Percentiles rank a stretch among this genome's conserved stretches.
phyloP scores from a whole-genome alignment of 2,888 invertebrate species.

The Cheilosia soror region DNA sequence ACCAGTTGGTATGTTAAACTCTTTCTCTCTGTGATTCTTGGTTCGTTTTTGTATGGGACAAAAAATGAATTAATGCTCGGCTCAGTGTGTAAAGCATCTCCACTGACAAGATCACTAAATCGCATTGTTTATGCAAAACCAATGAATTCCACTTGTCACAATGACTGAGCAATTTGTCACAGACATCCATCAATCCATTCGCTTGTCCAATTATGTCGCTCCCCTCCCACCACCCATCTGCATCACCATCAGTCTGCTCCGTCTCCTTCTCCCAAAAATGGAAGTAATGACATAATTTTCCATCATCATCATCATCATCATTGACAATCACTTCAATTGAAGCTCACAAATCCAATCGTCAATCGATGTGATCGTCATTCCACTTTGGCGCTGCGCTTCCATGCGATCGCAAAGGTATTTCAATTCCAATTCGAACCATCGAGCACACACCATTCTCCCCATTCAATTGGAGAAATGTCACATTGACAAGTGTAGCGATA shows the following conservation, averaged over 20 bases:
- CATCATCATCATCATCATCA: conserved; percentile 48
- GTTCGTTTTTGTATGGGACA: neutral
- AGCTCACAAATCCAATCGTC: conserved; percentile 5
- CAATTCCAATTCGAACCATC: no score
- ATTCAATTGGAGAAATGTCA: conserved; percentile 55
- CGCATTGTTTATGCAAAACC: conserved; percentile 1
- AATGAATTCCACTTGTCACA: neutral
- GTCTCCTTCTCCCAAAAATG: conserved; percentile 44
- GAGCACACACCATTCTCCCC: conserved; percentile 13
- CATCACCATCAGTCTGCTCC: conserved; percentile 33
- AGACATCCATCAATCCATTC: conserved; percentile 46
- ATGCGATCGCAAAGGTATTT: neutral
- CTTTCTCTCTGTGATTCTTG: no score
- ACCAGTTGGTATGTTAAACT: neutral
- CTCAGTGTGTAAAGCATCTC: neutral
- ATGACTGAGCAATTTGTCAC: conserved; percentile 46
- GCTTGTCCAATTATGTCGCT: conserved; percentile 32
- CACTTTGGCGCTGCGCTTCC: neutral
- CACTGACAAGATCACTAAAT: neutral
- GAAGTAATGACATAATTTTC: conserved; percentile 69
- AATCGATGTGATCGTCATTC: conserved; percentile 43
- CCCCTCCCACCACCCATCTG: conserved; percentile 6
- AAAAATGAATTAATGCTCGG: no score
- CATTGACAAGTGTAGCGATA: conserved; percentile 69
- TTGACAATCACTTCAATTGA: conserved; percentile 49